Base-by-base conservation (phyloP, 2,888 invertebrate species). In the Zhuqinia jingwanae region DNA sequence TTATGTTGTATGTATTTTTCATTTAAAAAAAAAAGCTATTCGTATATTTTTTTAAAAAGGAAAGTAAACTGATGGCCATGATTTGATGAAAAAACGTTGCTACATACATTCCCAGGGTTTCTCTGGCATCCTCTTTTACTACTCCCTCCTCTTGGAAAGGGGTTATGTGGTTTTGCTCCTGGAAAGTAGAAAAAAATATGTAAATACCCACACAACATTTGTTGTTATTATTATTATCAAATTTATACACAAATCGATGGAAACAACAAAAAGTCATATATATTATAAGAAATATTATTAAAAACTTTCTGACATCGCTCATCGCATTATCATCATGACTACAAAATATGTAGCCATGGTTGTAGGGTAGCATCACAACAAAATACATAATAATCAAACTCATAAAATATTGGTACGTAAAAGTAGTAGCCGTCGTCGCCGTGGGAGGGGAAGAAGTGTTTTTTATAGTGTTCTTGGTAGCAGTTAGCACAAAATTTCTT, bases 271-370 rank as follows among this genome's bases (percentile, higher is more conserved):
- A 56, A 20, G 20, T n/a, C 27, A 8, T 30, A n/a, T n/a, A 15
- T 30, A 36, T 13, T 58, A 65, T n/a, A n/a, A n/a, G n/a, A 36
- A 60, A 65, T 20, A 65, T 65, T 65, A 36, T 36, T 65, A 65
- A 65, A 65, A 65, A 36, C 17, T 65, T 65, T 65, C 17, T 36
- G 65, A 65, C 65, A 65, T 65, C 11, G n/a, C n/a, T n/a, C n/a
- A n/a, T n/a, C n/a, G 6, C 30, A 65, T 30, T 11, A 58, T 20
- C 36, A 65, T 36, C 36, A n/a, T 17, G 17, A 17, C 11, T 17
- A 36, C 17, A 15, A 11, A 10, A 6, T 36, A n/a, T 17, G 17
- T 65, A 17, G n/a, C 17, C 36, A n/a, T n/a, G 2, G 10, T n/a
- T 1, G 65, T 30, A 2, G 17, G 20, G 3, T 27, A 15, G 27